phyloP scores from a whole-genome alignment of 1,140 invertebrate genomes.

The Muscidifurax raptorellus region DNA sequence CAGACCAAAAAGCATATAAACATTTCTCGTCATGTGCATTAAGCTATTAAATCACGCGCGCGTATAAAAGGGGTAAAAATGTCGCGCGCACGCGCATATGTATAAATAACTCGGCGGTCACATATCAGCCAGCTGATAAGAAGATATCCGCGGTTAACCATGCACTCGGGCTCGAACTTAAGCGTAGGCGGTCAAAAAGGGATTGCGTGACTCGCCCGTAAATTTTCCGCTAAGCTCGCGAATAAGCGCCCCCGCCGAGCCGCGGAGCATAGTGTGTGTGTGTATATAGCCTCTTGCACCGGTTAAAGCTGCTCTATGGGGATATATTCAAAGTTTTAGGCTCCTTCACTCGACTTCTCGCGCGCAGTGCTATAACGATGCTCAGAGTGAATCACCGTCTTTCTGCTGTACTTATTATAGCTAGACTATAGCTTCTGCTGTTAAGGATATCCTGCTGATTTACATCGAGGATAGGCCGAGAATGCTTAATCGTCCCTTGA shows the following conservation, averaged over 20 bases:
- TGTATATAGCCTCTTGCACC: no score
- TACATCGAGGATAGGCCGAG: not conserved
- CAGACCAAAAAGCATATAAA: not conserved
- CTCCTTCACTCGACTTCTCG: not conserved
- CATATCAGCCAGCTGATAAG: slow-evolving; percentile 37
- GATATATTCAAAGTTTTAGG: slow-evolving; percentile 3
- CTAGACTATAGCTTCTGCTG: not conserved
- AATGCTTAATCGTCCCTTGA: no score
- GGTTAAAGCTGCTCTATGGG: not conserved
- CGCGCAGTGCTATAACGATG: no score
- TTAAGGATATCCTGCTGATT: not conserved
- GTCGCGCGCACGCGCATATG: not conserved
- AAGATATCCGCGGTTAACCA: slow-evolving; percentile 30
- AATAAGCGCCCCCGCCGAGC: not conserved
- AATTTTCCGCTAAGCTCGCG: slow-evolving; percentile 36
- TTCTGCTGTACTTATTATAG: not conserved
- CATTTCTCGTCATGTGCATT: slow-evolving; percentile 1
- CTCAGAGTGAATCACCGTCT: not conserved
- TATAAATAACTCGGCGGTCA: not conserved
- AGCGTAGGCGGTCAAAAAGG: slow-evolving; percentile 13
- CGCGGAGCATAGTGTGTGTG: no score
- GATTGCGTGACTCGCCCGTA: slow-evolving; percentile 42
- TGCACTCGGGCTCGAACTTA: not conserved
- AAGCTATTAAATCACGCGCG: slow-evolving; percentile 31
- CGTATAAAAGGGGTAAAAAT: slow-evolving; percentile 8